phyloP scores from a whole-genome alignment of 2,797 vertebrate genomes.

The Lepus oiostolus region DNA sequence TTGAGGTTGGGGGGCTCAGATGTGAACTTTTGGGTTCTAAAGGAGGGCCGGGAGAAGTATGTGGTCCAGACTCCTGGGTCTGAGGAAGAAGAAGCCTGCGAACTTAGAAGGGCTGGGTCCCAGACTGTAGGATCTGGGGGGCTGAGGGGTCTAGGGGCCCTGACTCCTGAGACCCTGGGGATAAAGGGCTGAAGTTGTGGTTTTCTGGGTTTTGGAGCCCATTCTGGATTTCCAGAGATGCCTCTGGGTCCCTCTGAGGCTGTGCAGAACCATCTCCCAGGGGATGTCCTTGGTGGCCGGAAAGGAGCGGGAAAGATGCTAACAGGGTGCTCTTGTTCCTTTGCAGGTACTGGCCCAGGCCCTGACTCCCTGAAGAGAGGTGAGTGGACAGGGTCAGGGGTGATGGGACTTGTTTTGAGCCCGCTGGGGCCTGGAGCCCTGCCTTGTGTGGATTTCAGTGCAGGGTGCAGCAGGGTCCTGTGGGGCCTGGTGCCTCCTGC shows the following conservation, averaged over 20 bases:
- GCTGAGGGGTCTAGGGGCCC: background rate
- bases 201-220: background rate
- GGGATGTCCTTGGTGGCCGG: background rate
- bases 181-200: background rate
- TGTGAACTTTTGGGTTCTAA: conserved; percentile 8
- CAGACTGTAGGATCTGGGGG: background rate
- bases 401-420: background rate
- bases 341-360: conserved; percentile 82
- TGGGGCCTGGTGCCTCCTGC: background rate
- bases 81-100: background rate
- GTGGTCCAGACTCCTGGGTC: background rate
- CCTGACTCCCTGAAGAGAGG: conserved; percentile 84
- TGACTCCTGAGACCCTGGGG: background rate
- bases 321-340: conserved; percentile 60
- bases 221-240: background rate
- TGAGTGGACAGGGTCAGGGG: conserved; percentile 66
- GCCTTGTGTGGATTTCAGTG: background rate
- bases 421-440: background rate
- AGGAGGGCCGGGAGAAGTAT: background rate
- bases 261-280: background rate
- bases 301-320: conserved; percentile 14
- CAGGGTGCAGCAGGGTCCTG: background rate
- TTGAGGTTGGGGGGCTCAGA: background rate
- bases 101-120: background rate
- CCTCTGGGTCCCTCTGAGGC: background rate